Conservation (phyloP, 1,140 invertebrate species). For the Plectrocnemia conspersa region DNA sequence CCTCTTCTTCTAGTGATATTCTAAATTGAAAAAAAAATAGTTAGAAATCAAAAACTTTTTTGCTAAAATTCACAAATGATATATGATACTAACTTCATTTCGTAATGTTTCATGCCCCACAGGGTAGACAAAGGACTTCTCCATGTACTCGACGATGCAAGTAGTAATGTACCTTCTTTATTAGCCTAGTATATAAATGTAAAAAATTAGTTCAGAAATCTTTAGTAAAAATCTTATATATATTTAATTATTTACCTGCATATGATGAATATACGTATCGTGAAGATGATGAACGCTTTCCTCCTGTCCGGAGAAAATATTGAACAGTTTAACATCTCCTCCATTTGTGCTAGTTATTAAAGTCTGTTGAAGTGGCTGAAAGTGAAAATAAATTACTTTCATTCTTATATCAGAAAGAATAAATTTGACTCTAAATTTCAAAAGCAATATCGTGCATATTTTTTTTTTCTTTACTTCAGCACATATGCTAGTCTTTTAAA, state of each 20-base stretch:
- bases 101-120: constrained; percentile 77
- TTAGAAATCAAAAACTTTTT: constrained; percentile 2
- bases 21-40: constrained; percentile 12
- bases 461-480: no score
- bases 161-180: constrained; percentile 68
- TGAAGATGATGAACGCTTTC: constrained; percentile 76
- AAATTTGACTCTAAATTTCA: no score
- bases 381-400: no score
- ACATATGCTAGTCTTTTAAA: no score
- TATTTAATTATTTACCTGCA: constrained; percentile 60
- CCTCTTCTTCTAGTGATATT: constrained; percentile 60
- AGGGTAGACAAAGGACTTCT: constrained; percentile 76
- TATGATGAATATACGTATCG: constrained; percentile 75
- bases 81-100: constrained; percentile 50
- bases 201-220: no score
- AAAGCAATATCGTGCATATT: no score
- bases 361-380: constrained; percentile 71
- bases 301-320: constrained; percentile 73
- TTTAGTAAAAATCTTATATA: no score
- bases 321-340: constrained; percentile 85
- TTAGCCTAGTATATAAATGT: constrained; percentile 34
- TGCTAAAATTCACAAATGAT: not conserved
- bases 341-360: constrained; percentile 80
- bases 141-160: constrained; percentile 80
- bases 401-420: no score